These are phyloP conservation scores for Aporrectodea caliginosa DNA, from an alignment of 1,140 invertebrate species.

Conservation along the genomic window DNA sequence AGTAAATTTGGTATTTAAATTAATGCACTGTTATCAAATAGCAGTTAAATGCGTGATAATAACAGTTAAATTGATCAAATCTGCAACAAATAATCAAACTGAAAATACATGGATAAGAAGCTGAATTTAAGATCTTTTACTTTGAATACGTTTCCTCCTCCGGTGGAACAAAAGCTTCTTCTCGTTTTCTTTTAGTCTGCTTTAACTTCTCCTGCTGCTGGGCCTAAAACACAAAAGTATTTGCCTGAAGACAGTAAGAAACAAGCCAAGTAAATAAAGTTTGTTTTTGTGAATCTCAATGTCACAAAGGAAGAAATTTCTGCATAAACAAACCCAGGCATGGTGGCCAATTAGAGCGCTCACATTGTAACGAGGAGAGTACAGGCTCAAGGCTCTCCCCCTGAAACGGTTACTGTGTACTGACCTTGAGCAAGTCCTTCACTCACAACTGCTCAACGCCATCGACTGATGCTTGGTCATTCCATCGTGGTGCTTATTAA, in stretches of 20 bases:
- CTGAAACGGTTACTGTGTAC: too few species aligned
- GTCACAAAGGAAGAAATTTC: neutral
- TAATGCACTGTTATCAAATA: neutral
- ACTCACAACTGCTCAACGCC: too few species aligned
- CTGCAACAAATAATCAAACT: too few species aligned
- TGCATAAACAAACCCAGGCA: neutral
- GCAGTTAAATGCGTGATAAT: neutral
- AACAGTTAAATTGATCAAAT: neutral
- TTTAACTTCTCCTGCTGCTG: constrained; percentile 67
- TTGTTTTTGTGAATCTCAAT: neutral
- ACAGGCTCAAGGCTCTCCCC: too few species aligned
- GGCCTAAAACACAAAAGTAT: constrained; percentile 55
- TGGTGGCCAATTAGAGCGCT: neutral
- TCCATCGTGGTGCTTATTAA: neutral
- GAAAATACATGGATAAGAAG: too few species aligned
- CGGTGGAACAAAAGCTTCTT: constrained; percentile 78
- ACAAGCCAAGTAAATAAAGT: neutral
- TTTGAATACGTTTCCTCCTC: constrained; percentile 60
- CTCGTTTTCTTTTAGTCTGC: constrained; percentile 71
- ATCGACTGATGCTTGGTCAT: too few species aligned
- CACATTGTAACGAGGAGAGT: too few species aligned
- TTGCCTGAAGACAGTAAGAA: neutral
- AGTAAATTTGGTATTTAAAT: neutral
- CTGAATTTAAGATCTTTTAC: constrained; percentile 37
- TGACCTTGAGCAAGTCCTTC: too few species aligned